Percentiles rank a stretch among this genome's conserved stretches.
phyloP scores from a whole-genome alignment of 2,113 vertebrate species.

The Chaetops frenatus region DNA sequence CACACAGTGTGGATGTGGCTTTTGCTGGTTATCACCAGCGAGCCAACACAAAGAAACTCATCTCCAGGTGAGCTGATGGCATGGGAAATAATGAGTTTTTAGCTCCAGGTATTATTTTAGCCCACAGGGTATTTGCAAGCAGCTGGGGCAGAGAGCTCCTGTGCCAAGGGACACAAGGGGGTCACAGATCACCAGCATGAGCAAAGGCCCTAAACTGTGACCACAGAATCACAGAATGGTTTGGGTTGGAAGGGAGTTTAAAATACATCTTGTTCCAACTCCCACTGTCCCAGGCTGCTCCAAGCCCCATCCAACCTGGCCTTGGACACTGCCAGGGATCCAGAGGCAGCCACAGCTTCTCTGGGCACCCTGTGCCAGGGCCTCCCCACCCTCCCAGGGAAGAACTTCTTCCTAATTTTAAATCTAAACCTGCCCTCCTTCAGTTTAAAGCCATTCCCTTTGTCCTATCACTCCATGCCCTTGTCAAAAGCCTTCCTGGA shows the following conservation, averaged over 20 bases:
- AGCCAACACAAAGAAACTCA: background rate
- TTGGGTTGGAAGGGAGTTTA: background rate
- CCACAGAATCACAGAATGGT: background rate
- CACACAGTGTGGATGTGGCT: background rate
- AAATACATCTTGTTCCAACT: background rate
- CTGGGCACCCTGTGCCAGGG: background rate
- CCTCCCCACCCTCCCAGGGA: rapidly evolving
- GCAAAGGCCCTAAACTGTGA: background rate
- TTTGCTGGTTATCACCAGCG: background rate
- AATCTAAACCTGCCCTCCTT: background rate
- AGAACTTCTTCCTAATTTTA: background rate
- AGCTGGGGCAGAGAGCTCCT: background rate
- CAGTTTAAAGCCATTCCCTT: background rate
- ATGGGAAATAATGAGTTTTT: background rate
- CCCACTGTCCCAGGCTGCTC: rapidly evolving
- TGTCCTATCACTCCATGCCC: background rate
- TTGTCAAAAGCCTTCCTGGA: background rate
- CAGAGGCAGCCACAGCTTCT: background rate
- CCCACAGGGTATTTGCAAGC: background rate
- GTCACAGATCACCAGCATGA: background rate
- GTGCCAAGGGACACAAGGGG: background rate
- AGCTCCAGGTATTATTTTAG: background rate
- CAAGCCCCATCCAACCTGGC: rapidly evolving
- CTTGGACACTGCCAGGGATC: background rate
- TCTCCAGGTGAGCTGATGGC: background rate